A percentile compares a stretch with the other conserved stretches of the same genome.
These are phyloP conservation scores for Homalodisca vitripennis DNA, from an alignment of 1,140 invertebrate genomes.

Conservation along the genomic window DNA sequence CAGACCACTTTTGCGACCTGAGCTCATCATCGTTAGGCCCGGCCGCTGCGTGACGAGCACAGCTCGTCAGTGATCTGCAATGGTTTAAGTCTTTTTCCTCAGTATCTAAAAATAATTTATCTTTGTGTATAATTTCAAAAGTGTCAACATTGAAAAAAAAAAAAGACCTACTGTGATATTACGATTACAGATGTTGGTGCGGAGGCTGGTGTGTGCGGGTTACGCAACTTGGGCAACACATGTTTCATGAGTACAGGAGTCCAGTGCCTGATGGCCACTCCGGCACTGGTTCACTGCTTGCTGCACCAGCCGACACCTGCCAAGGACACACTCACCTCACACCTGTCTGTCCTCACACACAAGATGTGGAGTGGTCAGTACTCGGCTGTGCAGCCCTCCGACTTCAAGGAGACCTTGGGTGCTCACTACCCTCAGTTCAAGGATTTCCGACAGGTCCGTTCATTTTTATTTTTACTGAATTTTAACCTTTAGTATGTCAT, in stretches of 20 bases:
- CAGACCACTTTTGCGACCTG: no score
- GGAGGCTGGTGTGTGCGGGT: constrained; percentile 60
- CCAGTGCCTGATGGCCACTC: constrained; percentile 60
- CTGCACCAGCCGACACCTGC: constrained; percentile 47
- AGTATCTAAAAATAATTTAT: no score
- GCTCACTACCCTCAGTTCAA: constrained; percentile 65
- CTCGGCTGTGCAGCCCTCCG: constrained; percentile 56
- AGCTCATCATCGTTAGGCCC: no score
- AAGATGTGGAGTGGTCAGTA: constrained; percentile 64
- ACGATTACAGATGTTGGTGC: constrained; percentile 31
- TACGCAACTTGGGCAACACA: constrained; percentile 67
- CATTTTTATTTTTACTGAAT: no score
- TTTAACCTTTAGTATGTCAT: no score
- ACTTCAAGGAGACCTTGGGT: constrained; percentile 63
- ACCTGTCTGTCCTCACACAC: constrained; percentile 58
- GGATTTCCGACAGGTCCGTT: constrained; percentile 57
- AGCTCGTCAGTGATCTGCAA: no score
- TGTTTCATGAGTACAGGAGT: constrained; percentile 73
- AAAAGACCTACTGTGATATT: no score
- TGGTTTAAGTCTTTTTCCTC: no score
- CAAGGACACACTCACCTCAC: constrained; percentile 50
- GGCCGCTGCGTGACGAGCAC: no score
- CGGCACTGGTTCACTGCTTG: constrained; percentile 57
- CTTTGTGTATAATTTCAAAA: no score
- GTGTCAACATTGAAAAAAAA: no score